phyloP scores from a whole-genome alignment of 2,113 vertebrate genomes.

The Pyrgilauda ruficollis region DNA sequence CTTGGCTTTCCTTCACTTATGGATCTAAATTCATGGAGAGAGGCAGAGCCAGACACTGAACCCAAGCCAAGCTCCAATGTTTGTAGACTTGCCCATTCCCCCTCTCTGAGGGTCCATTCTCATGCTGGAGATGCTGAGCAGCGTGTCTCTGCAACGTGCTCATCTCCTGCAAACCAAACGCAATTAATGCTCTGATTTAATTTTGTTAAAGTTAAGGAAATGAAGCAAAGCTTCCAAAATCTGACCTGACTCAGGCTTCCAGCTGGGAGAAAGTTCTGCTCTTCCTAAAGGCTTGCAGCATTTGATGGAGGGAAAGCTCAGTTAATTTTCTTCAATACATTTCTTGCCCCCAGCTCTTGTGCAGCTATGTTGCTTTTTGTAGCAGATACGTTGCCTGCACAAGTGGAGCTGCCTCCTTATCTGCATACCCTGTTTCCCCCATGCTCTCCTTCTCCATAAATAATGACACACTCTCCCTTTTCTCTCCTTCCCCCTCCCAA shows the following conservation, averaged over 20 bases:
- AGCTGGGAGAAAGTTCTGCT: constrained; percentile 2
- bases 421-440: neutral
- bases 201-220: constrained; percentile 39
- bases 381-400: neutral
- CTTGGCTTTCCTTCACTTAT: constrained; percentile 17
- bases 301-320: neutral
- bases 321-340: neutral
- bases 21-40: neutral
- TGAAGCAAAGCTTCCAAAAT: constrained; percentile 17
- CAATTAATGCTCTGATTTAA: constrained; percentile 44
- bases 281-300: constrained; percentile 20
- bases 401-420: neutral
- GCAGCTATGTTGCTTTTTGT: neutral
- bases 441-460: neutral
- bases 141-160: neutral
- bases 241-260: constrained; percentile 18
- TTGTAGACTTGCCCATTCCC: neutral
- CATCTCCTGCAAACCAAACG: neutral
- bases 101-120: neutral
- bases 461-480: neutral
- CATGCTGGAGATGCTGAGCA: neutral
- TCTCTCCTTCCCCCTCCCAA: neutral
- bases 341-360: neutral
- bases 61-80: neutral
- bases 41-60: neutral